These are phyloP conservation scores for Scylla paramamosain DNA, from an alignment of 1,140 invertebrate genomes.

Conservation along the genomic window DNA sequence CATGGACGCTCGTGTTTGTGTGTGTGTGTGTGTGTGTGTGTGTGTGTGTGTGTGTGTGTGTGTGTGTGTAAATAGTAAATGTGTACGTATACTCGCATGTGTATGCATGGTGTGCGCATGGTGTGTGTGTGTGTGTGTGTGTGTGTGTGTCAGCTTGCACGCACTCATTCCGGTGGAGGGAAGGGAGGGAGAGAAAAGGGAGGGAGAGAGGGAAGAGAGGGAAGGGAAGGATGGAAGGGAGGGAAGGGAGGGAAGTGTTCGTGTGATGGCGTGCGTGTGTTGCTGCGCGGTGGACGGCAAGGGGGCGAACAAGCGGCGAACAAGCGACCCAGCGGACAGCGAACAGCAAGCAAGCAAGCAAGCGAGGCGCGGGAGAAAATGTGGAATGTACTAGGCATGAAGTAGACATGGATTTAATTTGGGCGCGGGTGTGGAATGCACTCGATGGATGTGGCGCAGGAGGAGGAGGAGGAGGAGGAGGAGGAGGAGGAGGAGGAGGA, in stretches of 20 bases:
- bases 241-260: too few relatives aligned
- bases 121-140: too few relatives aligned
- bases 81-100: too few relatives aligned
- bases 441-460: neutral
- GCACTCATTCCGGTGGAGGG: neutral
- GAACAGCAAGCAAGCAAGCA: neutral
- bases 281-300: neutral
- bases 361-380: neutral
- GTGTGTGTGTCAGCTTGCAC: neutral
- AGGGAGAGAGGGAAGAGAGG: too few relatives aligned
- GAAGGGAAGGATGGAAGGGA: too few relatives aligned
- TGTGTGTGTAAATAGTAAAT: too few relatives aligned
- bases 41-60: constrained; percentile 29
- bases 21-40: constrained; percentile 26
- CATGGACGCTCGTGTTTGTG: neutral
- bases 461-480: neutral
- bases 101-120: too few relatives aligned
- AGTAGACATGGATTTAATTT: neutral
- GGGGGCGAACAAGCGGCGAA: neutral
- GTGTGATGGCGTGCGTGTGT: neutral
- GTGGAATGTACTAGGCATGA: neutral
- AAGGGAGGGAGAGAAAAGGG: too few relatives aligned
- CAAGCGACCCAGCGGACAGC: constrained; percentile 21
- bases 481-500: neutral
- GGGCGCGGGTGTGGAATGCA: neutral